phyloP scores from a whole-genome alignment of 2,888 invertebrate species.

The Liodrosophila aerea region DNA sequence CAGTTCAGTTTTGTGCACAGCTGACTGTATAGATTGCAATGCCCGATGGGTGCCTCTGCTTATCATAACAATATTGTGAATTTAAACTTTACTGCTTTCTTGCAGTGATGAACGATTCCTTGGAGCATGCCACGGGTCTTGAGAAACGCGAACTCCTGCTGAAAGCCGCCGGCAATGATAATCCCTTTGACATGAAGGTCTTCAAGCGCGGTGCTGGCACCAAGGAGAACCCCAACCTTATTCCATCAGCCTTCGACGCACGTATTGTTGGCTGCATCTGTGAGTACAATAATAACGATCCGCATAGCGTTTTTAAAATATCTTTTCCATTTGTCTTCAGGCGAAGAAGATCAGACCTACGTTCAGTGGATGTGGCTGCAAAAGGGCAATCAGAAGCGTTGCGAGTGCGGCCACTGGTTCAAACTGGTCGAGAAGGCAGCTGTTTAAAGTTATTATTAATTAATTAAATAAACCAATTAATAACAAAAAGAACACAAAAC shows the following conservation, averaged over 20 bases:
- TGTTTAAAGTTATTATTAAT: conserved; percentile 84
- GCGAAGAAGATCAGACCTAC: conserved; percentile 94
- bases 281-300: conserved; percentile 80
- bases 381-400: conserved; percentile 93
- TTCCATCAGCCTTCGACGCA: conserved; percentile 94
- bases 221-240: conserved; percentile 91
- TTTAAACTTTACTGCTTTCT: no score
- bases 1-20: no score
- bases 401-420: conserved; percentile 98
- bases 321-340: conserved; percentile 80
- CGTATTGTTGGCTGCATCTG: conserved; percentile 98
- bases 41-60: no score
- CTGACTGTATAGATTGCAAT: no score
- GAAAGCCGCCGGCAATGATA: conserved; percentile 92
- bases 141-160: conserved; percentile 95
- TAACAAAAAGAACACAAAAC: conserved; percentile 57
- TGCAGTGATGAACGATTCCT: conserved; percentile 91
- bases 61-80: no score
- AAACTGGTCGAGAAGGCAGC: conserved; percentile 91
- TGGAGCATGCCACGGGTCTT: conserved; percentile 96
- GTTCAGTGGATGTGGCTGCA: conserved; percentile 98
- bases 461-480: conserved; percentile 71
- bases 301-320: no score
- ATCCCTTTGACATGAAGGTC: conserved; percentile 93
- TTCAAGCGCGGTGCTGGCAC: conserved; percentile 92